Conservation (phyloP, 2,113 vertebrate genomes). For the Etheostoma cragini region DNA sequence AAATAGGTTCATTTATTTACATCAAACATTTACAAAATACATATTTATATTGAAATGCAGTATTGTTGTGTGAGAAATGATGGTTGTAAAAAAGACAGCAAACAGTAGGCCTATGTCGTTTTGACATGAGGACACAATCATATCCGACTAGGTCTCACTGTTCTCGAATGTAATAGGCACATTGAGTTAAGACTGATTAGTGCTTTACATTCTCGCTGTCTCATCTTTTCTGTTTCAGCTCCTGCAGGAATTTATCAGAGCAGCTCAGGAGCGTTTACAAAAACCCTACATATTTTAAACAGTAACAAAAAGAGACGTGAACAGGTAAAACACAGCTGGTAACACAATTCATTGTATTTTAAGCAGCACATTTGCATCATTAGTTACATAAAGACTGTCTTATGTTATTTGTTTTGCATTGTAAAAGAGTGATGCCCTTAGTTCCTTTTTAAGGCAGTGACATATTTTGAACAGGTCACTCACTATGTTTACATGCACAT, state of each 20-base stretch:
- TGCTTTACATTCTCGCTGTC: constrained; percentile 38
- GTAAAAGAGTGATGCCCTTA: constrained; percentile 53
- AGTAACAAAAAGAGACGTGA: constrained; percentile 5
- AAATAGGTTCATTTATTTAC: constrained; percentile 83
- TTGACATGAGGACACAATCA: constrained; percentile 16
- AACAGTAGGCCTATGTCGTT: constrained; percentile 31
- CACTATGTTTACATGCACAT: constrained; percentile 41
- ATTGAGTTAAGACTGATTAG: constrained; percentile 60
- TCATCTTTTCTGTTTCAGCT: constrained; percentile 27
- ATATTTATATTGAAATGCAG: constrained; percentile 47
- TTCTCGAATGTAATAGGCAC: constrained; percentile 72
- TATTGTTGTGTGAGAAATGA: constrained; percentile 40
- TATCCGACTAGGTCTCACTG: constrained; percentile 40
- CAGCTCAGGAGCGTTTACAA: constrained; percentile 41
- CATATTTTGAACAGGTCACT: constrained; percentile 15
- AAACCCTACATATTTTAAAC: constrained; percentile 5
- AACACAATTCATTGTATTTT: constrained; percentile 22
- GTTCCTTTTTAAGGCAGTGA: constrained; percentile 72
- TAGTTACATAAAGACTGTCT: background rate
- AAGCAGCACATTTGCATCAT: constrained; percentile 38
- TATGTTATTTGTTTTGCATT: constrained; percentile 15
- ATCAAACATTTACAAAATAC: constrained; percentile 76
- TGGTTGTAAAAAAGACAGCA: constrained; percentile 44
- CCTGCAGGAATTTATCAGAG: constrained; percentile 43
- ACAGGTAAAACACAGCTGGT: constrained; percentile 33